A percentile compares a stretch with the other conserved stretches of the same genome.
Evolutionary conservation across 2,797 vertebrate species (phyloP).

Genomic region (Ctenosaura bakeri): DNA sequence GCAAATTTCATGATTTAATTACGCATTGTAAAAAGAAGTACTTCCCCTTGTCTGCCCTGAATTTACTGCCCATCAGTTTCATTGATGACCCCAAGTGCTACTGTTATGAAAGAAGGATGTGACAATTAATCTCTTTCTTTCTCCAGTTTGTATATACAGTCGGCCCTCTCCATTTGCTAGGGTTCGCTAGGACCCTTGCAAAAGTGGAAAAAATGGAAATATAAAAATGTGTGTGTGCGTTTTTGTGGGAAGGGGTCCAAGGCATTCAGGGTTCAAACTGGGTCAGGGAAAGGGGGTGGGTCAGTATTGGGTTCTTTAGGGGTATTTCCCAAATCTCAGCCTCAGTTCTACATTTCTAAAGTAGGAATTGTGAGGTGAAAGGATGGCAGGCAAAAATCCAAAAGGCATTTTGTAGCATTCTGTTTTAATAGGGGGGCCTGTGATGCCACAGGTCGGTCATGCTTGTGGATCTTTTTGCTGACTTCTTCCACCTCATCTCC

Average conservation of each 20-base stretch:
- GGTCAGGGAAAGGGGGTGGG: not conserved
- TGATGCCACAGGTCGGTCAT: not conserved
- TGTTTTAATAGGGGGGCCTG: not conserved
- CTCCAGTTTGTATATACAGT: not conserved
- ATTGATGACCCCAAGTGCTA: slow-evolving; percentile 17
- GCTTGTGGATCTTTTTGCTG: not conserved
- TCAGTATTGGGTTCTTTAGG: not conserved
- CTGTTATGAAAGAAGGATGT: not conserved
- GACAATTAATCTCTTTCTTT: not conserved
- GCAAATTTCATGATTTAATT: slow-evolving; percentile 43
- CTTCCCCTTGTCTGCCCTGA: slow-evolving; percentile 22
- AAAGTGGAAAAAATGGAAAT: too few species aligned
- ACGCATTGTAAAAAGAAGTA: slow-evolving; percentile 17
- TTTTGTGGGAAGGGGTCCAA: too few species aligned
- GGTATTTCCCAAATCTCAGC: not conserved
- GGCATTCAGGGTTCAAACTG: too few species aligned
- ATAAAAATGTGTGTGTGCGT: too few species aligned
- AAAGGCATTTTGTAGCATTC: not conserved
- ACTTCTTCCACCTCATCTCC: not conserved
- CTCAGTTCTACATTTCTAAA: slow-evolving; percentile 1
- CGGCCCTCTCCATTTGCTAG: too few species aligned
- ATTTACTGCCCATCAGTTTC: slow-evolving; percentile 32
- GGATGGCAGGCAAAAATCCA: not conserved
- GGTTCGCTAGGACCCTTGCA: too few species aligned
- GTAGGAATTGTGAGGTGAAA: not conserved